These are phyloP conservation scores for Spondyliosoma cantharus DNA, from an alignment of 2,797 vertebrate species.

Conservation along the genomic window DNA sequence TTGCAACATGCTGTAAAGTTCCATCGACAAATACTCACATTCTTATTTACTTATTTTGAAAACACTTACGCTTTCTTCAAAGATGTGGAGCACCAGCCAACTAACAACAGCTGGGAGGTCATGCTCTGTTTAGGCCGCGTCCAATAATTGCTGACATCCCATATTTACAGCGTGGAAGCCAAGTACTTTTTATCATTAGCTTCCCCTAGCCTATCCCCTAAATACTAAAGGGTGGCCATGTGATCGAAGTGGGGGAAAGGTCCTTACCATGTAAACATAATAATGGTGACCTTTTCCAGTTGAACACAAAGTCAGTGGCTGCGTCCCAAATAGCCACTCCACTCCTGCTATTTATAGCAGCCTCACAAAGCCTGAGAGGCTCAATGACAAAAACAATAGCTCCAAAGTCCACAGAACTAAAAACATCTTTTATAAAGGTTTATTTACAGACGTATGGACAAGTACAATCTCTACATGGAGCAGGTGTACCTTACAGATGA, in stretches of 20 bases:
- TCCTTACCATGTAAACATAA: constrained; percentile 69
- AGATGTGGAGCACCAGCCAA: constrained; percentile 7
- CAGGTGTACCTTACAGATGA: not conserved
- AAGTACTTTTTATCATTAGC: constrained; percentile 25
- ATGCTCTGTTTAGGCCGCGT: constrained; percentile 26
- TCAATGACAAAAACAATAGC: constrained; percentile 20
- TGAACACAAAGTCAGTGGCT: constrained; percentile 64
- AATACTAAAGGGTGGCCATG: constrained; percentile 54
- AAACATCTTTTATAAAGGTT: constrained; percentile 13
- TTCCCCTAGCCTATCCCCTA: constrained; percentile 35
- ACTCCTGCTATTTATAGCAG: constrained; percentile 69
- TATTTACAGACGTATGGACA: constrained; percentile 24
- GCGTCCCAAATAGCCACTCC: constrained; percentile 63
- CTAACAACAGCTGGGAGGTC: constrained; percentile 57
- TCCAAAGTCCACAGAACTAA: not conserved
- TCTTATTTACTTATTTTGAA: not conserved
- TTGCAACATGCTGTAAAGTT: constrained; percentile 44
- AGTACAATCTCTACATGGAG: not conserved
- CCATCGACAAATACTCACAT: not conserved
- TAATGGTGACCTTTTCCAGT: constrained; percentile 73
- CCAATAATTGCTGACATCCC: constrained; percentile 38
- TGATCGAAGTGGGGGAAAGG: constrained; percentile 79
- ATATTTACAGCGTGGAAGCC: constrained; percentile 50
- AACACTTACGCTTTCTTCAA: not conserved
- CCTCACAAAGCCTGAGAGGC: constrained; percentile 46